Conservation (phyloP, 1,140 invertebrate species). For the Panulirus ornatus region DNA sequence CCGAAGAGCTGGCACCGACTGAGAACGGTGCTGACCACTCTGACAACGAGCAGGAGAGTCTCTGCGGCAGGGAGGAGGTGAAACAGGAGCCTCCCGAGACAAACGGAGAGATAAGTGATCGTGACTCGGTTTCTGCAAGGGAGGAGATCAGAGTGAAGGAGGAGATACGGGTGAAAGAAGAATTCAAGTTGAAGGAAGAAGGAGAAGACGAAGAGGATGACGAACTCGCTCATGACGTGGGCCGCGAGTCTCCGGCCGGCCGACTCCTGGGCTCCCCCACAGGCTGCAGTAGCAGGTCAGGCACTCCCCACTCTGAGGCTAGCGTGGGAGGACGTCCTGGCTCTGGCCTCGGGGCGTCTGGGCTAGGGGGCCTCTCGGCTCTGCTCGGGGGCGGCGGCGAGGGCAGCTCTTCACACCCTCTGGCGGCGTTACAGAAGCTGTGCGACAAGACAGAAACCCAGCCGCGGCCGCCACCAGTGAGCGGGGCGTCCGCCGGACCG, state of each 20-base stretch:
- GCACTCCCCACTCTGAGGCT: constrained; percentile 82
- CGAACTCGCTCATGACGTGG: constrained; percentile 47
- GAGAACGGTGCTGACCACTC: constrained; percentile 74
- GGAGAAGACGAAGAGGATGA: constrained; percentile 60
- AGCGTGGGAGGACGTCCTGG: constrained; percentile 75
- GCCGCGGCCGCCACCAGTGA: constrained; percentile 76
- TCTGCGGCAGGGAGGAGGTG: constrained; percentile 61
- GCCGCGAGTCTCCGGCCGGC: constrained; percentile 67
- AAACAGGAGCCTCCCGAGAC: constrained; percentile 65
- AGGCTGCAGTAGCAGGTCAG: constrained; percentile 73
- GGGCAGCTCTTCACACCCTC: constrained; percentile 82
- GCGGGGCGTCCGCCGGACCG: constrained; percentile 60
- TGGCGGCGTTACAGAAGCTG: constrained; percentile 95
- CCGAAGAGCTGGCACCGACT: constrained; percentile 64
- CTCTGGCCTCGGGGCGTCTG: constrained; percentile 61
- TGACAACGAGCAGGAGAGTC: constrained; percentile 70
- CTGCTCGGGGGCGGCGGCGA: constrained; percentile 76
- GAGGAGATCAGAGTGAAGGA: constrained; percentile 74
- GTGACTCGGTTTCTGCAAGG: constrained; percentile 52
- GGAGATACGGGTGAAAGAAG: constrained; percentile 74
- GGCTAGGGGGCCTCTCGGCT: constrained; percentile 76
- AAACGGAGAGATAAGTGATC: constrained; percentile 65
- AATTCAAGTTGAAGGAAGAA: constrained; percentile 73
- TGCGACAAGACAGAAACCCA: constrained; percentile 94
- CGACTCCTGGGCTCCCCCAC: constrained; percentile 69